phyloP scores from a whole-genome alignment of 2,888 invertebrate species.

The Melanargia galathea region DNA sequence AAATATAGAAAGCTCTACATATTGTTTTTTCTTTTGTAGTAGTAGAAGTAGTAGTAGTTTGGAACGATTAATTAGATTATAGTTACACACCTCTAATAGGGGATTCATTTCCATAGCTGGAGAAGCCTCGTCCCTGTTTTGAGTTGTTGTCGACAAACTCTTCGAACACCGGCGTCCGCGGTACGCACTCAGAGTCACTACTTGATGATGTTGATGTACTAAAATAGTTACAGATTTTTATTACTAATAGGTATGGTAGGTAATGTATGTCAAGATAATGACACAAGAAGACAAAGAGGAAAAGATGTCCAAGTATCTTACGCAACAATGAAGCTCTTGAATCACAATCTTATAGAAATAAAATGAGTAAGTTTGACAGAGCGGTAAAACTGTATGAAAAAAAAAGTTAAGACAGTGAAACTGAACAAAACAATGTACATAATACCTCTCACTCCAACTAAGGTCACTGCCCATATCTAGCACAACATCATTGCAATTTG shows the following conservation, averaged over 20 bases:
- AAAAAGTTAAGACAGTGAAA: neutral
- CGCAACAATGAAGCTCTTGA: no score
- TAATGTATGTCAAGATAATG: no score
- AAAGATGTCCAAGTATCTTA: neutral
- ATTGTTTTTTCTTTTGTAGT: neutral
- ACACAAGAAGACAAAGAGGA: neutral
- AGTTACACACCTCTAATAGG: slow-evolving; percentile 60
- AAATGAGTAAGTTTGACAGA: neutral
- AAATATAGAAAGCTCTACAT: no score
- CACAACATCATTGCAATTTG: slow-evolving; percentile 67
- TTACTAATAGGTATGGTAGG: no score
- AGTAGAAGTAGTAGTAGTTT: neutral
- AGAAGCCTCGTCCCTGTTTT: slow-evolving; percentile 56
- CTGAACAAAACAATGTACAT: neutral
- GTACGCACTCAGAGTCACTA: slow-evolving; percentile 74
- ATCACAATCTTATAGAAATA: neutral
- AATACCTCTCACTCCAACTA: slow-evolving; percentile 75
- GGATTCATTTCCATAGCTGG: slow-evolving; percentile 60
- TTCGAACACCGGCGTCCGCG: slow-evolving; percentile 76
- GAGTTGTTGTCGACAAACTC: slow-evolving; percentile 66
- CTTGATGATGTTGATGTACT: slow-evolving; percentile 73
- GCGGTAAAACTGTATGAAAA: neutral
- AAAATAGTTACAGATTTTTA: neutral
- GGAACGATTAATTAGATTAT: neutral
- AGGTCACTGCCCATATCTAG: slow-evolving; percentile 76